Base-by-base conservation (phyloP, 2,113 vertebrate species). In the Solenodon paradoxus region DNA sequence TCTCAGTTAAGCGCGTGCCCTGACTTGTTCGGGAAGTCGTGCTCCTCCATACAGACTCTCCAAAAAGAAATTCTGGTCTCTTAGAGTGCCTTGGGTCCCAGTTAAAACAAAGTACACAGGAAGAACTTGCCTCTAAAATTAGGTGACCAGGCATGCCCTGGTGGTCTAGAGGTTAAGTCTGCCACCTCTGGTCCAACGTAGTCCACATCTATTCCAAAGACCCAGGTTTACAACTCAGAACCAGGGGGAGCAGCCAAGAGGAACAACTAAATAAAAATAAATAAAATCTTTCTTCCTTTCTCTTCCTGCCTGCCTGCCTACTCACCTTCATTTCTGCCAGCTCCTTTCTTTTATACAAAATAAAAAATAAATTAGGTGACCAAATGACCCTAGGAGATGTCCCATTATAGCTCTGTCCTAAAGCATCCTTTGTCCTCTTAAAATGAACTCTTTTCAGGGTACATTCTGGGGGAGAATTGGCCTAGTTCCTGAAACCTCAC, bases 401-500 rank as follows among this genome's bases (percentile, higher is more conserved):
- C 72, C 35, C 49, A 3, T 64, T 19, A 55, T 9, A 35, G 8
- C 38, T 9, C 35, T 59, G 51, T 42, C 78, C 47, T 32, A 49
- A 40, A 74, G 51, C 22, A n/a, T 53, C 75, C 64, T 96, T 92
- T 82, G 88, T 90, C 78, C 95, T 87, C 66, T 47, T 40, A 68
- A 72, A 95, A 53, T 28, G 49, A 13, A 24, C 80, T n/a, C n/a
- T 81, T 95, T 96, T 81, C 88, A 78, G 0, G 2, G 55, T 16
- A 28, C 0, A 0, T 77, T 85, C 93, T 49, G 10, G 38, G 51
- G 38, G 16, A 55, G 47, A 72, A 80, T n/a, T 68, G 78, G 93
- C 61, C 91, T 55, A 55, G 61, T 3, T 96, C 88, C 95, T 86
- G 32, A 82, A 93, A 57, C 22, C 40, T 68, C 47, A 45, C 72